Evolutionary conservation across 2,888 invertebrate genomes (phyloP).

Genomic region (Neoaliturus tenellus): DNA sequence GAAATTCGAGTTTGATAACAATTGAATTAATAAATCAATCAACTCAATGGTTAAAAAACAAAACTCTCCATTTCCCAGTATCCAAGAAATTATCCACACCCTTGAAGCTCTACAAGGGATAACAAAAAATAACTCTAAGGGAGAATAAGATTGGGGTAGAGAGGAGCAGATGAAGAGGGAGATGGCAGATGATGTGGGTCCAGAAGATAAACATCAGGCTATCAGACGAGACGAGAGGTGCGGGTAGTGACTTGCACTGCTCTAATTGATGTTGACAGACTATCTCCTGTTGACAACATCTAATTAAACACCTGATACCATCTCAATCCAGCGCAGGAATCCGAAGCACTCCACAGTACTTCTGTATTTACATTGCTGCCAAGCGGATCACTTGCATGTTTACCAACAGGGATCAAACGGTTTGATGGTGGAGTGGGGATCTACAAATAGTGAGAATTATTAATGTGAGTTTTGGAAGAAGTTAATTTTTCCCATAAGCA

Average conservation of each 20-base stretch:
- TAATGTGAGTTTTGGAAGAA: too few species aligned
- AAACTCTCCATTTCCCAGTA: too few species aligned
- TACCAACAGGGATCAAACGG: background rate
- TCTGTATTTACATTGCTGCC: background rate
- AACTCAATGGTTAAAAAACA: too few species aligned
- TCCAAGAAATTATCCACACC: too few species aligned
- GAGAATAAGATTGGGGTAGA: background rate
- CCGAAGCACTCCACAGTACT: background rate
- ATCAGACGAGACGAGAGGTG: background rate
- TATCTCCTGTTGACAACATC: slow-evolving; percentile 55
- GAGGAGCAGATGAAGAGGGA: background rate
- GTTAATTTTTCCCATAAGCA: too few species aligned
- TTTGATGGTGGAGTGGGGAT: too few species aligned
- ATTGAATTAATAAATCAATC: too few species aligned
- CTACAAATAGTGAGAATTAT: too few species aligned
- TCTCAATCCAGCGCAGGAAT: slow-evolving; percentile 25
- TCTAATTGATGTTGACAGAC: slow-evolving; percentile 64
- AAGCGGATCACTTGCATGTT: background rate
- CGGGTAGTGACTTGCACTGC: slow-evolving; percentile 52
- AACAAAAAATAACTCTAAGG: background rate
- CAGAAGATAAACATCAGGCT: slow-evolving; percentile 54
- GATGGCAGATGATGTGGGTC: slow-evolving; percentile 39
- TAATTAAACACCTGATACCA: slow-evolving; percentile 56
- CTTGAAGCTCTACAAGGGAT: too few species aligned
- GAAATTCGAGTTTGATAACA: too few species aligned